These are phyloP conservation scores for Pseudanteris insignis DNA, from an alignment of 2,888 invertebrate genomes.

Conservation along the genomic window DNA sequence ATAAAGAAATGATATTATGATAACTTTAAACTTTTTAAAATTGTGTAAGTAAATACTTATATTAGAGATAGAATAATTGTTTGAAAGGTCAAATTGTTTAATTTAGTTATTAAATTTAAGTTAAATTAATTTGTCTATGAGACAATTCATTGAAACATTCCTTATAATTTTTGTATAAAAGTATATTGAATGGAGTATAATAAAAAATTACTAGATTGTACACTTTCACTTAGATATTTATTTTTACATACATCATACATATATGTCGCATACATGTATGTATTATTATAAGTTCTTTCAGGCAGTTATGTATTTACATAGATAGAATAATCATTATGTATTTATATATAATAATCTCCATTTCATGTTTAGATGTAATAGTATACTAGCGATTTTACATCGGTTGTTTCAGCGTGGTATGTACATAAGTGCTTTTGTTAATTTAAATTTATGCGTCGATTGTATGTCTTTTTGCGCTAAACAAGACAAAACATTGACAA, in stretches of 20 bases:
- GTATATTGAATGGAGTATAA: too few species aligned
- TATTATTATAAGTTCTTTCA: constrained; percentile 51
- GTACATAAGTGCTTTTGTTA: constrained; percentile 54
- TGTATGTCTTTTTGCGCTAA: constrained; percentile 35
- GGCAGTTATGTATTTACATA: constrained; percentile 66
- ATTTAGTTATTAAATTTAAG: too few species aligned
- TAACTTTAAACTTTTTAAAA: too few species aligned
- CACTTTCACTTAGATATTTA: too few species aligned
- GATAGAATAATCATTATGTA: constrained; percentile 59
- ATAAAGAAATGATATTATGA: too few species aligned
- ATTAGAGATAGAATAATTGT: too few species aligned
- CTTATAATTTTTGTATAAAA: too few species aligned
- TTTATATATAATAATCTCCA: constrained; percentile 47
- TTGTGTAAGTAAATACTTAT: too few species aligned
- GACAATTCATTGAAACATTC: too few species aligned
- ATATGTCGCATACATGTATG: constrained; percentile 43
- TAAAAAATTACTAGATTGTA: too few species aligned
- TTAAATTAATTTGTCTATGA: too few species aligned
- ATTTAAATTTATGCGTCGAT: constrained; percentile 40
- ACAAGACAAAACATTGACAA: constrained; percentile 39
- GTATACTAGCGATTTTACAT: constrained; percentile 47
- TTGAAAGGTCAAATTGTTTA: too few species aligned
- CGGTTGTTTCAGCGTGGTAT: constrained; percentile 51
- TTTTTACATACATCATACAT: constrained; percentile 45
- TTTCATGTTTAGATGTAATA: constrained; percentile 39